Base-by-base conservation (phyloP, 2,888 invertebrate genomes). In the Zelleria hepariella region DNA sequence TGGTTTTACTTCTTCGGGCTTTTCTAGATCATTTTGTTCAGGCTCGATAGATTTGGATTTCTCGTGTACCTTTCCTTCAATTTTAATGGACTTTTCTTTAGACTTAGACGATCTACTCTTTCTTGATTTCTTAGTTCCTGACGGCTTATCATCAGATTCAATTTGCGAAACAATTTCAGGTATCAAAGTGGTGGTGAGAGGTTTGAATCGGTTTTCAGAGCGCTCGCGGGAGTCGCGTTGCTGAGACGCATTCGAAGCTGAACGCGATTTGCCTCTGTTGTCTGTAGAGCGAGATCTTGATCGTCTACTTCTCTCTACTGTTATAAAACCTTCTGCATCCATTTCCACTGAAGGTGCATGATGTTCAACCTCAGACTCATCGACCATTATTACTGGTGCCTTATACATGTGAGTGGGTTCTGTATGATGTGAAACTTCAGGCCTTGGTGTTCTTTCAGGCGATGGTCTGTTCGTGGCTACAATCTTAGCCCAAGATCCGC, bases 201-300 rank as follows among this genome's bases (percentile, higher is more conserved):
- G 74, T 66, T 83, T 78, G 64, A 81, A 80, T 74, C 78, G 77
- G 62, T 87, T 86, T 68, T 75, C 74, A 1, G 82, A 80, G 62
- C 70, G 74, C 59, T 84, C 78, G 15, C 80, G 75, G n/a, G 64
- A 60, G 57, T 75, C 70, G 56, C 59, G 64, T 59, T 66, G 71
- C 59, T 69, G 68, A 47, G 69, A 63, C 5, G 67, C 57, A 61
- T 74, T 75, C 24, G 81, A 73, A 58, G 67, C 69, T 42, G 79
- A 78, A 48, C 68, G 64, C 10, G 81, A 78, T n/a, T 59, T 68
- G 25, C 74, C 72, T 54, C 82, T 79, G 53, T 70, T 71, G 60
- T 86, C 85, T 66, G 88, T 86, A 15, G 91, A 91, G 57, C 87
- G 80, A 1, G 92, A 92, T 59, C 91, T 84, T 53, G 90, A 84